These are phyloP conservation scores for Lysiphlebus fabarum DNA, from an alignment of 1,140 invertebrate genomes.

Conservation along the genomic window DNA sequence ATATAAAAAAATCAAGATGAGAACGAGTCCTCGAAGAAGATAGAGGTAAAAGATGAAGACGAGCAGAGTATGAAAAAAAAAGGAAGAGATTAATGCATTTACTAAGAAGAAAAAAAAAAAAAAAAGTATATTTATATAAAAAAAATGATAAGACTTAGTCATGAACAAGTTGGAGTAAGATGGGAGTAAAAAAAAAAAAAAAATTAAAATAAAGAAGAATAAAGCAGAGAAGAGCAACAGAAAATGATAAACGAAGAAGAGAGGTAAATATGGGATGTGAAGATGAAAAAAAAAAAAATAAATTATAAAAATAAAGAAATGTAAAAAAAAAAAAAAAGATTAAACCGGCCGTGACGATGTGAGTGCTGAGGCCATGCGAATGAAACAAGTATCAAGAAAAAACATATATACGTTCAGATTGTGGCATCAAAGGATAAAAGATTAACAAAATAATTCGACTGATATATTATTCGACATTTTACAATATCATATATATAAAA, in stretches of 20 bases:
- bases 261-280: conserved; percentile 17
- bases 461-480: too few species aligned
- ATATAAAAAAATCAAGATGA: conserved; percentile 2
- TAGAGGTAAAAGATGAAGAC: conserved; percentile 15
- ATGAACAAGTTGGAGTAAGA: neutral
- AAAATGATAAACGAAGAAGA: conserved; percentile 11
- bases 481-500: too few species aligned
- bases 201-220: conserved; percentile 14
- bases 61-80: neutral
- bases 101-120: conserved; percentile 4
- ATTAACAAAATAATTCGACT: too few species aligned
- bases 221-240: conserved; percentile 10
- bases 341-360: conserved; percentile 22
- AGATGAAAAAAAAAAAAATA: conserved; percentile 25
- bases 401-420: neutral
- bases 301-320: conserved; percentile 18
- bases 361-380: conserved; percentile 19
- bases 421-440: too few species aligned
- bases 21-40: neutral
- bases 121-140: neutral
- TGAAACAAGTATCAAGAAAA: conserved; percentile 13
- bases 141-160: conserved; percentile 18
- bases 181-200: conserved; percentile 6
- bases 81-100: conserved; percentile 9
- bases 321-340: conserved; percentile 21